phyloP scores from a whole-genome alignment of 2,888 invertebrate species.

The Pristionchus fissidentatus region DNA sequence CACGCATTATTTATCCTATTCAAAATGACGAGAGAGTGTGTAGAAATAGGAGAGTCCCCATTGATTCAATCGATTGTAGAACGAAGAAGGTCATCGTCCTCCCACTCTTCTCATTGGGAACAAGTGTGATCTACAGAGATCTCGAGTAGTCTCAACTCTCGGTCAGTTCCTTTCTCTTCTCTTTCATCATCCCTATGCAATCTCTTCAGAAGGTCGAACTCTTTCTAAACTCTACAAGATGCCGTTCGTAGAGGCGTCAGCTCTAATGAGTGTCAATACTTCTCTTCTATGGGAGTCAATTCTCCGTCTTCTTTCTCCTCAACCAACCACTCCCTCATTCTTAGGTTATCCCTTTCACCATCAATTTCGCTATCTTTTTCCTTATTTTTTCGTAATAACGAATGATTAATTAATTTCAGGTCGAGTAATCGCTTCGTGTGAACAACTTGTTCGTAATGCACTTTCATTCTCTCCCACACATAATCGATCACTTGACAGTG shows the following conservation, averaged over 20 bases:
- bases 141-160: slow-evolving; percentile 66
- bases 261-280: slow-evolving; percentile 68
- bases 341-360: neutral
- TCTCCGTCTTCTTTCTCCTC: slow-evolving; percentile 41
- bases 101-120: slow-evolving; percentile 69
- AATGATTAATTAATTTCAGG: slow-evolving; percentile 9
- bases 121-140: slow-evolving; percentile 72
- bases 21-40: neutral
- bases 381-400: neutral
- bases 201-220: slow-evolving; percentile 69
- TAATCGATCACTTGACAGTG: slow-evolving; percentile 43
- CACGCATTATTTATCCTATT: no score
- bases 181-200: neutral
- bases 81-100: slow-evolving; percentile 46
- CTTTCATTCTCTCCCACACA: slow-evolving; percentile 35
- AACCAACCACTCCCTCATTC: neutral
- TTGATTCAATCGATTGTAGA: slow-evolving; percentile 52
- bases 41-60: neutral
- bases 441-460: slow-evolving; percentile 46
- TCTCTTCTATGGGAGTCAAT: slow-evolving; percentile 64
- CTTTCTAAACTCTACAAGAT: slow-evolving; percentile 72
- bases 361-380: neutral
- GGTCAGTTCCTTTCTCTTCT: slow-evolving; percentile 55
- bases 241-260: slow-evolving; percentile 69
- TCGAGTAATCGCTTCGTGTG: slow-evolving; percentile 46